Evolutionary conservation across 2,888 invertebrate species (phyloP), one percentile per base, ranked within the genome.

Genomic region (Noctua comes): DNA sequence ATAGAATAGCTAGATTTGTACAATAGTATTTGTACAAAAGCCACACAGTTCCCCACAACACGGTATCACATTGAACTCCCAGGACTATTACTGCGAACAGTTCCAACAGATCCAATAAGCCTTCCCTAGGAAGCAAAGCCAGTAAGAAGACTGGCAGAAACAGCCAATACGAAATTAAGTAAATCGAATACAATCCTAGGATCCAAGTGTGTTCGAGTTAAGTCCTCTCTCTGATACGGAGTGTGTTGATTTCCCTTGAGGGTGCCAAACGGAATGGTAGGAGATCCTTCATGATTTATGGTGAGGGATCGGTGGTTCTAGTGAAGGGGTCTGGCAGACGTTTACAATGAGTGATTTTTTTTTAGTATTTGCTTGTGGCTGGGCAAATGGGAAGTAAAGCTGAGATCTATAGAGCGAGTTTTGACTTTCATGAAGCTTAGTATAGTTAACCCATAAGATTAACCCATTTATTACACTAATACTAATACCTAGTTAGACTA

Each of bases 211-310:
- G 66, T 68, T 76, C 65, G 76, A 70, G 51, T 48, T 68, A 59
- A 77, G 69, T 65, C 76, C 54, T 77, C 81, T 64, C 69, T 62
- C 72, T 76, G 76, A 73, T 80, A 62, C 68, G 43, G 73, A 66
- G 69, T 64, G 73, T 27, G 51, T 36, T 89, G 90, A 90, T 90
- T 90, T 90, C 90, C 90, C 90, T 10, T 48, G 85, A 77, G 90
- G 65, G 24, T 51, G 27, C 36, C 36, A 73, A 57, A 73, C 48
- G 54, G 74, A 43, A 57, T 68, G 73, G 31, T 75, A 43, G 18
- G 57, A 76, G 66, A 88, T 82, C 68, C 57, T 24, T 51, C 72
- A 83, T 74, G 81, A 88, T 84, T 80, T 87, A 82, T 86, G 73
- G 59, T 74, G 31, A 74, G 24, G 54, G 51, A 27, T 66, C 18